These are phyloP conservation scores for Macropodus opercularis DNA, from an alignment of 2,797 vertebrate species.

Conservation along the genomic window DNA sequence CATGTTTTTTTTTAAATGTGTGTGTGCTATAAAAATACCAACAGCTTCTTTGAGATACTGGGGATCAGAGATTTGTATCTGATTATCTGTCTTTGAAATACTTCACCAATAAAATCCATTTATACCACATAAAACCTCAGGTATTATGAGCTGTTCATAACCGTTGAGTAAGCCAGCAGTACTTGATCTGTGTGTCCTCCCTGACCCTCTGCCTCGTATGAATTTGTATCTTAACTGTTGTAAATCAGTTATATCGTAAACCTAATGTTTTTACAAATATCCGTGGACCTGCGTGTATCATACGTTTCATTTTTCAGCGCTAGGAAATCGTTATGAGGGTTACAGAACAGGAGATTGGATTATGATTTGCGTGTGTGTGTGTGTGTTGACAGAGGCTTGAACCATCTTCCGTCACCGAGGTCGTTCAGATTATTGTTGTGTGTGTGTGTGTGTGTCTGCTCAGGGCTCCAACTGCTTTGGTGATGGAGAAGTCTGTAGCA, in stretches of 20 bases:
- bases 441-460: constrained; percentile 22
- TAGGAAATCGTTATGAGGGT: neutral
- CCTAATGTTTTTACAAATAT: no score
- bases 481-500: constrained; percentile 59
- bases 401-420: constrained; percentile 14
- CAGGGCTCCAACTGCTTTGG: constrained; percentile 42
- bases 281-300: neutral
- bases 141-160: neutral
- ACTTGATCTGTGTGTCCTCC: neutral
- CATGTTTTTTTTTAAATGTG: no score
- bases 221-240: neutral
- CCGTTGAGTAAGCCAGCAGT: no score
- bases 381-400: constrained; percentile 12
- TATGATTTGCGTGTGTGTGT: neutral
- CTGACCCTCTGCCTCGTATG: neutral
- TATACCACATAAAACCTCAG: neutral
- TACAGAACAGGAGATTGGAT: constrained; percentile 7
- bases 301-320: no score
- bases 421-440: constrained; percentile 40
- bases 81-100: no score
- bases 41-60: neutral
- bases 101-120: neutral
- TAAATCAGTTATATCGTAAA: neutral
- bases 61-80: neutral
- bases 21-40: neutral